phyloP scores from a whole-genome alignment of 2,113 vertebrate species.

The Gulo gulo region DNA sequence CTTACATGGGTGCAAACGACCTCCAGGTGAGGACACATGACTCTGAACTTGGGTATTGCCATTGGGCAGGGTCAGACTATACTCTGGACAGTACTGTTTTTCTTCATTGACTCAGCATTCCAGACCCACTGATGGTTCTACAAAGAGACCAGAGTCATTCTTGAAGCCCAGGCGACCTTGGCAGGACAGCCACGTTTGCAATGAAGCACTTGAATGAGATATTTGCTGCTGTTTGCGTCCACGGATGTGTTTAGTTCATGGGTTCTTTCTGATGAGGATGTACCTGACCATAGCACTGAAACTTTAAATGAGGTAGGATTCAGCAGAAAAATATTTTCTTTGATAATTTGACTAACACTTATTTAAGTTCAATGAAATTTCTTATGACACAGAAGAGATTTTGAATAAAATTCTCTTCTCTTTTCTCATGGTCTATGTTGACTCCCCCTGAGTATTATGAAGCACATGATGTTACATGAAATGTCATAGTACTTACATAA shows the following conservation, averaged over 20 bases:
- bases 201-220: not conserved
- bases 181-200: not conserved
- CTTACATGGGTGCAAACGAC: not conserved
- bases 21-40: not conserved
- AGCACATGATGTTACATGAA: not conserved
- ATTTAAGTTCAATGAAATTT: not conserved
- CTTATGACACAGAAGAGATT: not conserved
- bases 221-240: not conserved
- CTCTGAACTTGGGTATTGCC: fast-evolving
- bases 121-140: not conserved
- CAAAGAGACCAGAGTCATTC: not conserved
- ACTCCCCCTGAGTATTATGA: not conserved
- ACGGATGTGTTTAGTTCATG: not conserved
- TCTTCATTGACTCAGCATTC: not conserved
- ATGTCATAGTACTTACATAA: not conserved
- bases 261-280: not conserved
- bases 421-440: not conserved
- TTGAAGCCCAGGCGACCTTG: not conserved
- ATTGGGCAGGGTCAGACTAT: fast-evolving
- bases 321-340: not conserved
- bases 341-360: not conserved
- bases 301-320: not conserved
- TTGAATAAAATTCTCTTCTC: not conserved
- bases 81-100: fast-evolving
- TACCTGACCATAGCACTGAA: not conserved